These are phyloP conservation scores for Nymphalis urticae DNA, from an alignment of 2,888 invertebrate genomes.

Conservation along the genomic window DNA sequence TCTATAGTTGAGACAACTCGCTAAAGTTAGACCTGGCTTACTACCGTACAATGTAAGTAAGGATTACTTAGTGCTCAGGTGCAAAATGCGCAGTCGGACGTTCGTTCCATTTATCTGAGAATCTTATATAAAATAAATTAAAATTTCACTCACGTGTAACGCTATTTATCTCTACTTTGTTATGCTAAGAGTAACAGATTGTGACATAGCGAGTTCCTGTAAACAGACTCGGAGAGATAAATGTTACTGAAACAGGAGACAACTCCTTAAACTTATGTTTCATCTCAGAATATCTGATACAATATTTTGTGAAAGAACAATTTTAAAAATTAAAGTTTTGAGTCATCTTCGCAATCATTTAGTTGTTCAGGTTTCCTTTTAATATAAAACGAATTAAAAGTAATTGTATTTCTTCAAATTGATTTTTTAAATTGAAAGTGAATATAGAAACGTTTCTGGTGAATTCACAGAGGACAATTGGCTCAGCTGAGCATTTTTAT, in stretches of 20 bases:
- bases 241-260: neutral
- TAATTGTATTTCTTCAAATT: no score
- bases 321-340: no score
- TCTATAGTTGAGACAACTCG: neutral
- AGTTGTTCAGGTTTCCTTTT: no score
- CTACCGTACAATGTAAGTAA: conserved; percentile 1
- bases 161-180: conserved; percentile 3
- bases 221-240: neutral
- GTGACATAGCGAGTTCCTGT: neutral
- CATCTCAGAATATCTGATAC: neutral
- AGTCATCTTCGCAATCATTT: no score
- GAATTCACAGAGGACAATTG: no score
- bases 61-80: conserved; percentile 11
- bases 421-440: no score
- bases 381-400: no score
- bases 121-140: conserved; percentile 12
- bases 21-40: neutral
- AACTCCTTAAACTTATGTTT: neutral
- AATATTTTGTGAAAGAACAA: no score
- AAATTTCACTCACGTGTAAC: conserved; percentile 4
- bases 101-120: conserved; percentile 6
- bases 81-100: conserved; percentile 1
- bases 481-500: no score
- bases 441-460: no score
- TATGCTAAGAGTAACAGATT: neutral